Percentiles rank a stretch among this genome's conserved stretches.
Conservation (phyloP, 1,140 invertebrate genomes). For the Microplitis mediator region DNA sequence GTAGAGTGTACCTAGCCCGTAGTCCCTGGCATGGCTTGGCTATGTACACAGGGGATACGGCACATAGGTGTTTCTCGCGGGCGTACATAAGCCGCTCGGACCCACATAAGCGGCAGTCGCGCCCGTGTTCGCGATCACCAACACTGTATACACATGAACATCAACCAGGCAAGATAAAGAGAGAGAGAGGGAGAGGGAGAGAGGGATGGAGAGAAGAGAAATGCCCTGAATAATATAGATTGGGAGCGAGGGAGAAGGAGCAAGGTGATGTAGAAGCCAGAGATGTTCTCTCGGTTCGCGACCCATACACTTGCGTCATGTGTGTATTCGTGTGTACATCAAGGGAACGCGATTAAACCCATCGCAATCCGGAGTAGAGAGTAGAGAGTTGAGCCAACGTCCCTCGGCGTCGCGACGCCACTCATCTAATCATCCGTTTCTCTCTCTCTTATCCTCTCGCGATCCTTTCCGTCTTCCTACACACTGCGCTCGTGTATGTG, state of each 20-base stretch:
- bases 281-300: background rate
- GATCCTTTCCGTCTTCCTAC: background rate
- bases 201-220: too few relatives aligned
- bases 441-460: background rate
- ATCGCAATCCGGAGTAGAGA: background rate
- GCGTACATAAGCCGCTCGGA: constrained; percentile 29
- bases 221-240: background rate
- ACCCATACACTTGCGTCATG: background rate
- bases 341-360: constrained; percentile 3
- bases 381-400: background rate
- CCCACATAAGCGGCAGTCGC: constrained; percentile 33
- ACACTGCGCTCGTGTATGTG: background rate
- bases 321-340: background rate
- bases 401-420: background rate
- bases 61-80: constrained; percentile 36
- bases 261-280: background rate
- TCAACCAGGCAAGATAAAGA: too few relatives aligned
- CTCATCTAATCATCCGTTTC: background rate
- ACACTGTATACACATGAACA: background rate
- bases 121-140: constrained; percentile 32
- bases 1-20: constrained; percentile 38
- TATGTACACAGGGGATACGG: constrained; percentile 29
- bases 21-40: constrained; percentile 31
- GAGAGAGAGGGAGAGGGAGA: background rate
- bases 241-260: constrained; percentile 9